A percentile compares a stretch with the other conserved stretches of the same genome.
Conservation (phyloP, 2,888 invertebrate genomes). For the Lymantria monacha region DNA sequence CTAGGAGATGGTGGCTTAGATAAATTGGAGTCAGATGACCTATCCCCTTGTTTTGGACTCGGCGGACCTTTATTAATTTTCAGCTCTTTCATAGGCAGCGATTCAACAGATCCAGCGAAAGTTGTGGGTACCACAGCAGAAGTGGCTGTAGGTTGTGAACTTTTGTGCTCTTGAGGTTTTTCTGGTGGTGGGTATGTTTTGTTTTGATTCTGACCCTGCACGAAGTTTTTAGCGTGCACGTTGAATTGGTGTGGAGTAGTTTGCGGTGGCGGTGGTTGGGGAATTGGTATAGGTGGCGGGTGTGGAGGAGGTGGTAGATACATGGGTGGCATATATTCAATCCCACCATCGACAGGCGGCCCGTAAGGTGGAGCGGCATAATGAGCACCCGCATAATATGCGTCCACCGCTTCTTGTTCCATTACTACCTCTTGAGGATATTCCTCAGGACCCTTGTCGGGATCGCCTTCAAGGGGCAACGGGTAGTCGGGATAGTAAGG, state of each 20-base stretch:
- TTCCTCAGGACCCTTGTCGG: slow-evolving; percentile 74
- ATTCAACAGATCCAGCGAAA: slow-evolving; percentile 48
- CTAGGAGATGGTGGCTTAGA: slow-evolving; percentile 43
- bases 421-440: slow-evolving; percentile 71
- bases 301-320: slow-evolving; percentile 68
- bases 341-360: slow-evolving; percentile 62
- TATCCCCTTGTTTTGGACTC: slow-evolving; percentile 65
- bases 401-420: slow-evolving; percentile 77
- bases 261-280: slow-evolving; percentile 54
- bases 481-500: slow-evolving; percentile 74
- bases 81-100: slow-evolving; percentile 69
- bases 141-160: slow-evolving; percentile 43
- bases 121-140: slow-evolving; percentile 21
- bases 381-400: slow-evolving; percentile 70
- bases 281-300: slow-evolving; percentile 55
- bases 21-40: slow-evolving; percentile 39
- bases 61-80: slow-evolving; percentile 62
- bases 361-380: slow-evolving; percentile 63
- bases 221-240: slow-evolving; percentile 78
- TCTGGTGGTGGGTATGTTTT: slow-evolving; percentile 47
- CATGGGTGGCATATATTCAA: slow-evolving; percentile 73
- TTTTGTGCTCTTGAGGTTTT: slow-evolving; percentile 54
- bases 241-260: slow-evolving; percentile 71
- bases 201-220: slow-evolving; percentile 63
- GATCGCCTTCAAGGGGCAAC: slow-evolving; percentile 70